Conservation (phyloP, 2,113 vertebrate species). For the Tupaia tana region DNA sequence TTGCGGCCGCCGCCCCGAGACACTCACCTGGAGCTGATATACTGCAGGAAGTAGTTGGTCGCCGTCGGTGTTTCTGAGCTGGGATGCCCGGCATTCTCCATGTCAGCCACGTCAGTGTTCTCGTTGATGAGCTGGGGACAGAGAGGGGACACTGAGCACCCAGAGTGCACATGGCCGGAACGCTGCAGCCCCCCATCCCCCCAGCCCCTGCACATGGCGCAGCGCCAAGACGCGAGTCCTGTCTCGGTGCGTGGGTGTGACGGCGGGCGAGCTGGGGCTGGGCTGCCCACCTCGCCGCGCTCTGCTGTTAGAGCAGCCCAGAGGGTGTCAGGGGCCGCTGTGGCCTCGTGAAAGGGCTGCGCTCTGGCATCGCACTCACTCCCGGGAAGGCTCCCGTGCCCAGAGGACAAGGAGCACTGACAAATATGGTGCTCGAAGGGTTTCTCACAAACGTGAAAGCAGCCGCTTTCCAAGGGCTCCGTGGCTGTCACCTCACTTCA, state of each 20-base stretch:
- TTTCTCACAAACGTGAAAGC: background rate
- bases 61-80: constrained; percentile 88
- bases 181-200: background rate
- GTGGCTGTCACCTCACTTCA: background rate
- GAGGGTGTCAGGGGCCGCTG: background rate
- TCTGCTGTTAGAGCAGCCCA: too few relatives aligned
- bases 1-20: background rate
- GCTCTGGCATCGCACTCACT: background rate
- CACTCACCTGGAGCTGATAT: constrained; percentile 95
- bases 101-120: constrained; percentile 86
- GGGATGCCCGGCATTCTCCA: constrained; percentile 84
- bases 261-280: background rate
- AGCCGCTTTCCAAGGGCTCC: background rate
- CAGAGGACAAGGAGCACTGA: background rate
- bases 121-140: constrained; percentile 90
- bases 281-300: too few relatives aligned
- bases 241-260: too few relatives aligned
- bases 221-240: too few relatives aligned
- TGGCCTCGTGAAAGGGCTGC: background rate
- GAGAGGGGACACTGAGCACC: background rate
- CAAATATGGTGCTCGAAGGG: background rate
- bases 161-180: background rate
- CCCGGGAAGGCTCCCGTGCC: background rate
- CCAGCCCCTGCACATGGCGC: accelerated
- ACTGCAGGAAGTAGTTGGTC: constrained; percentile 98